phyloP scores from a whole-genome alignment of 1,140 invertebrate genomes.

The Paralvinella palmiformis region DNA sequence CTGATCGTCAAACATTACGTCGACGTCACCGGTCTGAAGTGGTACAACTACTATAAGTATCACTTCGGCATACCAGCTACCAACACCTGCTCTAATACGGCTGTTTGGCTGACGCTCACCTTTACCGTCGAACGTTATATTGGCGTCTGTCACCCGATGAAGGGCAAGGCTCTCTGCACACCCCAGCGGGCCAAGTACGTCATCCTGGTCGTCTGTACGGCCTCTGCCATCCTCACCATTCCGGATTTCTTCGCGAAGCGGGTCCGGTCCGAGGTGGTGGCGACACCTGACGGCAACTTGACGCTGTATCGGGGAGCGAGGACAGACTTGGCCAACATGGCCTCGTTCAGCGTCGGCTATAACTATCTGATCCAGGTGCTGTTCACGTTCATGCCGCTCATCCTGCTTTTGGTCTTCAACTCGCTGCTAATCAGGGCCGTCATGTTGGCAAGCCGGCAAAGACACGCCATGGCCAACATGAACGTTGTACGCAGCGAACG shows the following conservation, averaged over 20 bases:
- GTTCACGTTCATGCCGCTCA: constrained; percentile 63
- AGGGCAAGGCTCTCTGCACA: constrained; percentile 65
- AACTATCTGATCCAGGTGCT: constrained; percentile 54
- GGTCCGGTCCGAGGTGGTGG: background rate
- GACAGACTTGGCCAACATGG: constrained; percentile 46
- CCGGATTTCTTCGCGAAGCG: constrained; percentile 61
- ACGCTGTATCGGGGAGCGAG: background rate
- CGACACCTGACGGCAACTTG: background rate
- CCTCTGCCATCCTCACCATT: constrained; percentile 59
- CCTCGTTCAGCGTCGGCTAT: constrained; percentile 59
- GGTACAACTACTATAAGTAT: constrained; percentile 1
- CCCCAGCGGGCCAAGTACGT: constrained; percentile 54
- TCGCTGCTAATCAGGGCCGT: constrained; percentile 32
- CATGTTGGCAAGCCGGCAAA: constrained; percentile 6
- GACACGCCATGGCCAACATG: constrained; percentile 8
- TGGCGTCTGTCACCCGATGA: constrained; percentile 69
- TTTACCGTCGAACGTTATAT: constrained; percentile 75
- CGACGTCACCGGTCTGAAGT: background rate
- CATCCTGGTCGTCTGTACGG: constrained; percentile 57
- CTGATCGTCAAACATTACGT: constrained; percentile 60
- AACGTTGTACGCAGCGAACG: background rate
- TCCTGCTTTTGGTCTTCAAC: constrained; percentile 66
- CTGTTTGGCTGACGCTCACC: constrained; percentile 70
- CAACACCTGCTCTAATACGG: constrained; percentile 62
- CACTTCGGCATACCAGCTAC: constrained; percentile 58